Evolutionary conservation across 2,113 vertebrate species (phyloP).

Genomic region (Desmodus rotundus): DNA sequence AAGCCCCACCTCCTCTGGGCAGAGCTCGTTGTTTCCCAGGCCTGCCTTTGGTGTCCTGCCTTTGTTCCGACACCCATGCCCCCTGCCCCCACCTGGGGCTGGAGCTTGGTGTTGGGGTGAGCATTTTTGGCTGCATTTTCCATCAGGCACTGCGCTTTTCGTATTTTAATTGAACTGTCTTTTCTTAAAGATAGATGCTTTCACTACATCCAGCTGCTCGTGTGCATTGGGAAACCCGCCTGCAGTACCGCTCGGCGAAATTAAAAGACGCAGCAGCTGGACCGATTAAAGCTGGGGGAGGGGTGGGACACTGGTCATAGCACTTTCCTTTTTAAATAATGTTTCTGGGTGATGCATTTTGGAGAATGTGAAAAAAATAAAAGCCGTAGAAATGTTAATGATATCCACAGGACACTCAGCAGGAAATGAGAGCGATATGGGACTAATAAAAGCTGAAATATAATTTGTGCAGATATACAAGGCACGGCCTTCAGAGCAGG

Average conservation of each 20-base stretch:
- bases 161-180: constrained; percentile 68
- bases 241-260: neutral
- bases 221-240: constrained; percentile 45
- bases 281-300: constrained; percentile 23
- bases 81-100: constrained; percentile 17
- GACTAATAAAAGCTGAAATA: constrained; percentile 54
- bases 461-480: constrained; percentile 58
- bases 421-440: constrained; percentile 61
- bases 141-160: neutral
- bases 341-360: constrained; percentile 66
- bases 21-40: neutral
- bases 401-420: constrained; percentile 61
- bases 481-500: neutral
- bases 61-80: constrained; percentile 50
- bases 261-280: constrained; percentile 56
- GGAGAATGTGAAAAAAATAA: constrained; percentile 42
- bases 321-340: constrained; percentile 51
- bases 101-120: constrained; percentile 22
- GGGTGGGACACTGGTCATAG: neutral
- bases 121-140: constrained; percentile 45
- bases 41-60: constrained; percentile 36
- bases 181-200: constrained; percentile 61
- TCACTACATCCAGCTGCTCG: neutral
- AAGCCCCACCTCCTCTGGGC: constrained; percentile 45
- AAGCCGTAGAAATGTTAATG: constrained; percentile 51